Conservation (phyloP, 2,888 invertebrate species). For the Synergus laeviventris region DNA sequence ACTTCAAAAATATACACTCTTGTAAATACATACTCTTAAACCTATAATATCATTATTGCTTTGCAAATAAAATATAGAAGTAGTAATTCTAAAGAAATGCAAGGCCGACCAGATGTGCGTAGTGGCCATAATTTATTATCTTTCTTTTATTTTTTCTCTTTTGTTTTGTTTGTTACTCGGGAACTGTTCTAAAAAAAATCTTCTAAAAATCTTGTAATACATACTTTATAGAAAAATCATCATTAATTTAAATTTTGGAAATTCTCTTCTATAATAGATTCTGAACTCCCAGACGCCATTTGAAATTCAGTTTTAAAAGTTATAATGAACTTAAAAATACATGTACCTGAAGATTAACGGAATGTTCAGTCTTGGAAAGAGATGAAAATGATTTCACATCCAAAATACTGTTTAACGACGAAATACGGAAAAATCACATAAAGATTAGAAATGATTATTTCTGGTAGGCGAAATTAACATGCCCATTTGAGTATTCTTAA, state of each 20-base stretch:
- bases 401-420: constrained; percentile 16
- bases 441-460: neutral
- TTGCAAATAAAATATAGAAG: constrained; percentile 9
- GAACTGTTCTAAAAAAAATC: too few relatives aligned
- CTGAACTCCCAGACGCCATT: neutral
- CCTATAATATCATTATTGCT: constrained; percentile 7
- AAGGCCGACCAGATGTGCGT: constrained; percentile 34
- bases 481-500: neutral
- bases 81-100: neutral
- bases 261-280: neutral
- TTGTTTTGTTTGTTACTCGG: neutral
- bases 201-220: too few relatives aligned
- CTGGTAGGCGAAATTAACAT: neutral
- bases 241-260: too few relatives aligned
- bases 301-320: neutral
- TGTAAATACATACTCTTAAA: neutral
- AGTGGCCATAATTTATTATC: neutral
- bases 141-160: neutral
- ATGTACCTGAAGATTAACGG: neutral
- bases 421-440: neutral
- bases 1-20: constrained; percentile 18
- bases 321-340: constrained; percentile 12
- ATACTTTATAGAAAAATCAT: too few relatives aligned
- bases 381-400: constrained; percentile 11
- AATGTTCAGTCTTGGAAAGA: constrained; percentile 36